phyloP scores from a whole-genome alignment of 2,888 invertebrate genomes.

The Dicyrtoma fusca region DNA sequence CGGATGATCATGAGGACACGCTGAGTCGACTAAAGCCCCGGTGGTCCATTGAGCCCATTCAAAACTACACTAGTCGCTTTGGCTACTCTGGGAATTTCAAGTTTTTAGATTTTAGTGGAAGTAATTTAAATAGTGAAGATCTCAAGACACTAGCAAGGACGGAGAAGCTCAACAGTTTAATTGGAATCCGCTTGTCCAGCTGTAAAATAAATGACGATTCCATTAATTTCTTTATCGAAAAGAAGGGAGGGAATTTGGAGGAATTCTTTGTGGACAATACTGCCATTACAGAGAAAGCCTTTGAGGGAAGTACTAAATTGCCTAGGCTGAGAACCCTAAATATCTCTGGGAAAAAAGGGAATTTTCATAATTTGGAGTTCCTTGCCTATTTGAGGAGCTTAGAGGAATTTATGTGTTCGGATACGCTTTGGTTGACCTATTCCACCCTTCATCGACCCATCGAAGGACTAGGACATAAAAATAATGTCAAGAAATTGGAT shows the following conservation, averaged over 20 bases:
- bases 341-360: constrained; percentile 46
- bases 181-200: constrained; percentile 45
- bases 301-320: constrained; percentile 26
- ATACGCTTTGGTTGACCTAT: constrained; percentile 51
- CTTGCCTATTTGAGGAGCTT: constrained; percentile 40
- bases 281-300: constrained; percentile 40
- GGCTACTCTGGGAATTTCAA: constrained; percentile 50
- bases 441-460: constrained; percentile 41
- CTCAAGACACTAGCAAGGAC: constrained; percentile 38
- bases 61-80: constrained; percentile 50
- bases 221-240: constrained; percentile 43
- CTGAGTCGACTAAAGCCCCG: constrained; percentile 51
- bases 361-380: constrained; percentile 42
- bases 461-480: constrained; percentile 20
- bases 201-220: constrained; percentile 46
- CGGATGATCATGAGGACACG: constrained; percentile 41
- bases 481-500: constrained; percentile 17
- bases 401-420: constrained; percentile 44
- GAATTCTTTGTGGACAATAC: constrained; percentile 47
- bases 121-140: constrained; percentile 46
- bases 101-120: constrained; percentile 50
- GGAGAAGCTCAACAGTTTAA: constrained; percentile 35
- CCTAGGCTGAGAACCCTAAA: constrained; percentile 43
- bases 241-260: constrained; percentile 46
- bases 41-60: constrained; percentile 52